Percentiles rank a stretch among this genome's conserved stretches.
Evolutionary conservation across 2,113 vertebrate genomes (phyloP).

Genomic region (Pseudolaguvia tuberculata): DNA sequence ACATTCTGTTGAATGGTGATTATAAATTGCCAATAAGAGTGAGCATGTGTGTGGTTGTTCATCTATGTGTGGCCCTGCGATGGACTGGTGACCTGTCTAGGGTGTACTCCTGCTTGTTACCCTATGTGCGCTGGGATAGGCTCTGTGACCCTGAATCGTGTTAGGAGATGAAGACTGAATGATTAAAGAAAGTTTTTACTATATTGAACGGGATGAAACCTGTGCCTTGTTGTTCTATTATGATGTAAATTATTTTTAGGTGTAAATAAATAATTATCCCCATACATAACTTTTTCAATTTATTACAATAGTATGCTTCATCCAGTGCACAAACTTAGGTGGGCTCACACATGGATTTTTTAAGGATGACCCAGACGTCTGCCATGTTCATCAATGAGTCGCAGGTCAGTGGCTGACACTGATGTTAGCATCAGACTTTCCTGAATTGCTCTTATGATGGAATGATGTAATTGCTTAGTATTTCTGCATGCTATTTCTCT

Average conservation of each 20-base stretch:
- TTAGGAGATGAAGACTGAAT: no score
- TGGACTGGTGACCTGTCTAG: no score
- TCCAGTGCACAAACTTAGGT: slow-evolving; percentile 11
- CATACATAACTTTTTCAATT: not conserved
- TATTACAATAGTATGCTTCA: slow-evolving; percentile 24
- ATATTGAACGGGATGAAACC: not conserved
- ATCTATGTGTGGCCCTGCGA: no score
- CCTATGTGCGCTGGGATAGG: no score
- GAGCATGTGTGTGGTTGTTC: no score
- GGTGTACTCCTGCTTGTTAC: no score
- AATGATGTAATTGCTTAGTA: slow-evolving; percentile 23
- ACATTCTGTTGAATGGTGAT: no score
- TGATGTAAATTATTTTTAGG: not conserved
- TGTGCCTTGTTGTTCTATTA: not conserved
- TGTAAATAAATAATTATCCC: slow-evolving; percentile 7
- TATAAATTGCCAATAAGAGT: no score
- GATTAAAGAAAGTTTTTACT: no score
- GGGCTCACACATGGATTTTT: slow-evolving; percentile 38
- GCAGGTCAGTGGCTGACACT: slow-evolving; percentile 12
- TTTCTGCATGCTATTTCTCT: slow-evolving; percentile 20
- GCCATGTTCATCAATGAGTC: slow-evolving; percentile 35
- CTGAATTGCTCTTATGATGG: slow-evolving; percentile 24
- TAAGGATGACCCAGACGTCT: slow-evolving; percentile 35
- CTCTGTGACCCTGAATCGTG: no score
- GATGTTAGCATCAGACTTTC: slow-evolving; percentile 33